Evolutionary conservation across 2,113 vertebrate species (phyloP), one percentile per base, ranked within the genome.

Genomic region (Trogon surrucura): DNA sequence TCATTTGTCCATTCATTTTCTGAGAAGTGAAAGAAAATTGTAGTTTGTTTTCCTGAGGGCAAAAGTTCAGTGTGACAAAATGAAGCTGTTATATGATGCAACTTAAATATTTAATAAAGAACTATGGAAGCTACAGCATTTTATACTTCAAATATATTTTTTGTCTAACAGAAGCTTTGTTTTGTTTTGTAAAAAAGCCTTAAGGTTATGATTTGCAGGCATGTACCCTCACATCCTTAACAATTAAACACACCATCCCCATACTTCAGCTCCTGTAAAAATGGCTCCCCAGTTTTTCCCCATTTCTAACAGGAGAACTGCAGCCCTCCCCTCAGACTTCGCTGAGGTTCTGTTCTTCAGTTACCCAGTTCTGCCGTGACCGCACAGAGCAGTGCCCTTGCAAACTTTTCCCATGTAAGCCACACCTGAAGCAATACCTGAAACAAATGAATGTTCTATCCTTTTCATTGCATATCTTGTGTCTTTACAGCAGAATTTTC

Each of bases 31-130:
- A 94, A 56, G 91, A 93, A 41, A 94, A 86, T 11, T 72, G 77
- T 95, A 65, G 80, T 82, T 95, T 96, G 95, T 96, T 97, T 95
- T 97, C 88, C 95, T 96, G 86, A 93, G 45, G 88, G 95, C 96
- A 91, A 91, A 93, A 93, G 66, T 92, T 85, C 85, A 81, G 65
- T 94, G 96, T 97, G 93, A 96, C 82, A 94, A 94, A 97, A 96
- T 70, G 85, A 97, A 97, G 74, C 89, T 51, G 29, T 96, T 98
- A 97, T 98, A 89, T 96, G 80, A 96, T 97, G 78, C 96, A 86
- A 96, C 94, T 95, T 92, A 93, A 97, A 95, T 97, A 97, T 96
- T 98, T 97, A 97, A 97, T 97, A 98, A 98, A 98, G 89, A 94
- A 93, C 92, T 93, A 95, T 70, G 82, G 97, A 97, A 96, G 92